Evolutionary conservation across 1,140 invertebrate species (phyloP).

Genomic region (Hyphantria cunea): DNA sequence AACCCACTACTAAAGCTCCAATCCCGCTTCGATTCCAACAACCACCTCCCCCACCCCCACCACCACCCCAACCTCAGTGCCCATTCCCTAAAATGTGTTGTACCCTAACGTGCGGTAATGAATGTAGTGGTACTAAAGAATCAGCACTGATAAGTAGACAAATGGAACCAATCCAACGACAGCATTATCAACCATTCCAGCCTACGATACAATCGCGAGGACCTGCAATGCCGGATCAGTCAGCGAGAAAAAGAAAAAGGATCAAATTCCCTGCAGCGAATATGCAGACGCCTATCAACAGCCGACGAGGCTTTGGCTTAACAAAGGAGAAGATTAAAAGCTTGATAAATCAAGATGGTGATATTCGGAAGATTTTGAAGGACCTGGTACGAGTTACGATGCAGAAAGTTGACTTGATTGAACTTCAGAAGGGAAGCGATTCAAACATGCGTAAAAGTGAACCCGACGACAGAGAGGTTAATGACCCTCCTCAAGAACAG

Average conservation of each 20-base stretch:
- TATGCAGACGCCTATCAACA: conserved; percentile 35
- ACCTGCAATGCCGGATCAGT: conserved; percentile 17
- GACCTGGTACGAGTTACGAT: conserved; percentile 70
- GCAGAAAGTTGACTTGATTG: conserved; percentile 65
- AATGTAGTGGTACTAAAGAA: conserved; percentile 47
- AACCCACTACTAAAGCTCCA: neutral
- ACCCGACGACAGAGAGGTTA: no score
- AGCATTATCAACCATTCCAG: conserved; percentile 15
- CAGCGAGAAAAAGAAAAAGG: conserved; percentile 36
- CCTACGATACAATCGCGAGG: conserved; percentile 17
- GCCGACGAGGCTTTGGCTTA: conserved; percentile 51
- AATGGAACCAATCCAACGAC: conserved; percentile 12
- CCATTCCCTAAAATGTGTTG: conserved; percentile 51
- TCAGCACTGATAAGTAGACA: conserved; percentile 21
- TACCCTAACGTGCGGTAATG: conserved; percentile 56
- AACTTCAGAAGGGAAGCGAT: neutral
- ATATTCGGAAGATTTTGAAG: conserved; percentile 71
- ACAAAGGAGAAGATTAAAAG: conserved; percentile 65
- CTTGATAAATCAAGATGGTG: conserved; percentile 63
- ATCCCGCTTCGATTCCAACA: neutral
- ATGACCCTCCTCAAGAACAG: no score
- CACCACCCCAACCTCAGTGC: conserved; percentile 31
- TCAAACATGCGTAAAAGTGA: no score
- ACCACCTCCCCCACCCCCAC: neutral
- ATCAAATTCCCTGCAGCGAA: conserved; percentile 11